Evolutionary conservation across 2,797 vertebrate genomes (phyloP).

Genomic region (Lacerta bilineata): DNA sequence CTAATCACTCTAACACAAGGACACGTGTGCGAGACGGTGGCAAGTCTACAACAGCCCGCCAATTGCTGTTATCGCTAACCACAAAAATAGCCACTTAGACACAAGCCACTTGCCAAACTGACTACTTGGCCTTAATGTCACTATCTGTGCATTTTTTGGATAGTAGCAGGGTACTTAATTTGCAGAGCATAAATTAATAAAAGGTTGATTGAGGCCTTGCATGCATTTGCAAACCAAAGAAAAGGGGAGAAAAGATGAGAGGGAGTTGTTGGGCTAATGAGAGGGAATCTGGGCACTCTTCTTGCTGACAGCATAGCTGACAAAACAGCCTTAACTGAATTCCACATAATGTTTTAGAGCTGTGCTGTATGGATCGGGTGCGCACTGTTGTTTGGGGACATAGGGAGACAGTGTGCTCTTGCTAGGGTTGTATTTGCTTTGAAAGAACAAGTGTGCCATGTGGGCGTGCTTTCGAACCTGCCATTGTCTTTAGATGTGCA

Average conservation of each 20-base stretch:
- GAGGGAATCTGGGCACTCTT: neutral
- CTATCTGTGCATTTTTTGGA: neutral
- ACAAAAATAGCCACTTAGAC: neutral
- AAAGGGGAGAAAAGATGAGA: neutral
- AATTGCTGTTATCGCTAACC: slow-evolving; percentile 20
- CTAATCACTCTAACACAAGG: neutral
- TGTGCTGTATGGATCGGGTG: neutral
- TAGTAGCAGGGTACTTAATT: neutral
- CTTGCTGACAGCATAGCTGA: neutral
- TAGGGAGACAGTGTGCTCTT: neutral
- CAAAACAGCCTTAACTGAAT: neutral
- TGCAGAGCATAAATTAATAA: neutral
- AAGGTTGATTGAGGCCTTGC: neutral
- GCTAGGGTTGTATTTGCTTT: neutral
- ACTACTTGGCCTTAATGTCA: neutral
- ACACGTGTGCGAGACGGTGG: neutral
- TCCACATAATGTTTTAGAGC: neutral
- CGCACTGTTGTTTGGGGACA: neutral
- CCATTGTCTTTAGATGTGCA: neutral
- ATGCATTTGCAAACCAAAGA: neutral
- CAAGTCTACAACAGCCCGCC: slow-evolving; percentile 7
- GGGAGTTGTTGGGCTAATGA: neutral
- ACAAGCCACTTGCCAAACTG: neutral
- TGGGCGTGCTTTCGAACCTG: neutral
- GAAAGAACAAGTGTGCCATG: neutral